Percentiles rank a stretch among this genome's conserved stretches.
phyloP scores from a whole-genome alignment of 2,888 invertebrate genomes.

The Drosophila vallismaia region DNA sequence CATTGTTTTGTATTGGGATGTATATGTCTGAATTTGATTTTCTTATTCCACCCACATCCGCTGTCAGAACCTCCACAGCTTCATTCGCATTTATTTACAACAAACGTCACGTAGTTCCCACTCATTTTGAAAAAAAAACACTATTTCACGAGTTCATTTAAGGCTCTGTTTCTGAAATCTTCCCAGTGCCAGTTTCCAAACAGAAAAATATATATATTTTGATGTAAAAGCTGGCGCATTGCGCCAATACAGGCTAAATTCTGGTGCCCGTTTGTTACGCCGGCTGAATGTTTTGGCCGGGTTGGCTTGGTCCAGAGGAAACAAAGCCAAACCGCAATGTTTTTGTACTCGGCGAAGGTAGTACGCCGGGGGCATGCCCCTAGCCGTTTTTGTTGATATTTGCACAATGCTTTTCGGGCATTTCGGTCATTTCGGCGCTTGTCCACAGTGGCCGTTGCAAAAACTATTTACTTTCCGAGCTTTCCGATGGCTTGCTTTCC shows the following conservation, averaged over 20 bases:
- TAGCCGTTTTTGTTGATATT: constrained; percentile 41
- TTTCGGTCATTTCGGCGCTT: constrained; percentile 11
- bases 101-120: constrained; percentile 37
- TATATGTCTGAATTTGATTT: constrained; percentile 41
- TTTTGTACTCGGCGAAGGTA: constrained; percentile 26
- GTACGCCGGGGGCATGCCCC: constrained; percentile 1
- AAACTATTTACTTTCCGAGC: constrained; percentile 38
- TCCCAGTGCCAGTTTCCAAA: constrained; percentile 1
- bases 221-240: constrained; percentile 44
- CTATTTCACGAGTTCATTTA: constrained; percentile 30
- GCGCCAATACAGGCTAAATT: constrained; percentile 9
- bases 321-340: constrained; percentile 49
- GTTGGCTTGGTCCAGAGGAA: constrained; percentile 5
- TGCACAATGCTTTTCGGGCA: constrained; percentile 47
- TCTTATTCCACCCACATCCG: constrained; percentile 36
- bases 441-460: constrained; percentile 6
- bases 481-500: constrained; percentile 17
- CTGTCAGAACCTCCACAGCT: constrained; percentile 15
- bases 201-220: constrained; percentile 9
- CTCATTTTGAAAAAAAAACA: constrained; percentile 32
- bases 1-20: constrained; percentile 20
- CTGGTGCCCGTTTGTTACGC: neutral
- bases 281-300: constrained; percentile 1
- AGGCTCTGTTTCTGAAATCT: constrained; percentile 12
- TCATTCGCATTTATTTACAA: constrained; percentile 40